A percentile compares a stretch with the other conserved stretches of the same genome.
Conservation (phyloP, 2,888 invertebrate genomes). For the Maniola hyperantus region DNA sequence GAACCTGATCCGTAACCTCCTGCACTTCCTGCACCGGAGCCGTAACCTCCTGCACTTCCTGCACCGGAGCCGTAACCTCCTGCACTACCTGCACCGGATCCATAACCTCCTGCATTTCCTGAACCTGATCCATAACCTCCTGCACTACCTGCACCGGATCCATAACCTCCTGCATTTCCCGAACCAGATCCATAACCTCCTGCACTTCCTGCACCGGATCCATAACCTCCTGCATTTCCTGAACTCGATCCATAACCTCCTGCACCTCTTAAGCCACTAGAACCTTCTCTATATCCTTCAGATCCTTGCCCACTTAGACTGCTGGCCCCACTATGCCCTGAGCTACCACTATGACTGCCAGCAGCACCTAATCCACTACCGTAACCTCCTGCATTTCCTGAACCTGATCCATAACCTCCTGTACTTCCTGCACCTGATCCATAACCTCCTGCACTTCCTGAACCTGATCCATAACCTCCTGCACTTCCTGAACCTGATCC, state of each 20-base stretch:
- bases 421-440: background rate
- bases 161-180: background rate
- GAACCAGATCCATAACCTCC: conserved; percentile 1
- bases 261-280: background rate
- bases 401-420: background rate
- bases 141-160: background rate
- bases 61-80: background rate
- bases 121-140: conserved; percentile 1
- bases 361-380: background rate
- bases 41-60: background rate
- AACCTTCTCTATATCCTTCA: background rate
- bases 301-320: too few species aligned
- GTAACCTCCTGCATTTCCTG: background rate
- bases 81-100: background rate
- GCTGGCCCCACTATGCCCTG: background rate
- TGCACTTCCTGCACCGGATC: background rate
- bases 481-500: too few species aligned
- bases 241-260: background rate
- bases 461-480: background rate
- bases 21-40: background rate
- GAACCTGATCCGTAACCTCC: conserved; percentile 1
- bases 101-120: background rate
- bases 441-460: conserved; percentile 1
- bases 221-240: conserved; percentile 1
- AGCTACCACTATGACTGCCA: background rate